Conservation (phyloP, 2,113 vertebrate genomes). For the Nannobrachium achirus region DNA sequence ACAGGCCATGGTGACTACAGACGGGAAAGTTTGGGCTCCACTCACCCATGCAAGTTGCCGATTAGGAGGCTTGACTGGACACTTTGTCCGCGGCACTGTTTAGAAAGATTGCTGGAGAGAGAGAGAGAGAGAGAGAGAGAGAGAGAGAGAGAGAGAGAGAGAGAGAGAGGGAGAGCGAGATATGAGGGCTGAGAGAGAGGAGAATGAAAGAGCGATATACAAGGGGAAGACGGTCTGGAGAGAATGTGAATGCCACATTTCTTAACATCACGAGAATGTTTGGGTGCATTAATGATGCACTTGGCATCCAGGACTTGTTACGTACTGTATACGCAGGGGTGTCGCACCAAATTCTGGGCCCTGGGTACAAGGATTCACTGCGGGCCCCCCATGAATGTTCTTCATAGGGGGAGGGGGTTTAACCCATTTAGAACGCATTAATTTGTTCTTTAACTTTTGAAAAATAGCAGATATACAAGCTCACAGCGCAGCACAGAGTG, state of each 20-base stretch:
- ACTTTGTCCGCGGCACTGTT: conserved; percentile 80
- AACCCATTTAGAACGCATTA: too few species aligned
- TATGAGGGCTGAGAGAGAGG: conserved; percentile 33
- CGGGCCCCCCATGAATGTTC: too few species aligned
- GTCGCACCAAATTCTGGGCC: too few species aligned
- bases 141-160: conserved; percentile 61
- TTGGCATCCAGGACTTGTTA: conserved; percentile 65
- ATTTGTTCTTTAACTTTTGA: too few species aligned
- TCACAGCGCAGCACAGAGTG: too few species aligned
- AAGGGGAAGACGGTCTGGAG: conserved; percentile 65
- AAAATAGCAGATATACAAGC: too few species aligned
- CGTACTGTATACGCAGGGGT: too few species aligned
- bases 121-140: conserved; percentile 42
- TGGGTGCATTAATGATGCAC: conserved; percentile 47
- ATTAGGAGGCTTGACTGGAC: conserved; percentile 80
- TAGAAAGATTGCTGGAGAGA: conserved; percentile 62
- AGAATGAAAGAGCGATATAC: conserved; percentile 63
- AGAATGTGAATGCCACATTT: conserved; percentile 74
- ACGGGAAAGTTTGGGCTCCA: conserved; percentile 76
- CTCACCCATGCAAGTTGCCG: conserved; percentile 75
- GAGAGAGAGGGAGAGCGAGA: conserved; percentile 60
- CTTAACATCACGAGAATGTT: conserved; percentile 56
- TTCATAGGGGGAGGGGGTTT: too few species aligned
- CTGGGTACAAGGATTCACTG: too few species aligned
- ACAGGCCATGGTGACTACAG: conserved; percentile 66